phyloP scores from a whole-genome alignment of 2,113 vertebrate genomes.

The Antechinus flavipes region DNA sequence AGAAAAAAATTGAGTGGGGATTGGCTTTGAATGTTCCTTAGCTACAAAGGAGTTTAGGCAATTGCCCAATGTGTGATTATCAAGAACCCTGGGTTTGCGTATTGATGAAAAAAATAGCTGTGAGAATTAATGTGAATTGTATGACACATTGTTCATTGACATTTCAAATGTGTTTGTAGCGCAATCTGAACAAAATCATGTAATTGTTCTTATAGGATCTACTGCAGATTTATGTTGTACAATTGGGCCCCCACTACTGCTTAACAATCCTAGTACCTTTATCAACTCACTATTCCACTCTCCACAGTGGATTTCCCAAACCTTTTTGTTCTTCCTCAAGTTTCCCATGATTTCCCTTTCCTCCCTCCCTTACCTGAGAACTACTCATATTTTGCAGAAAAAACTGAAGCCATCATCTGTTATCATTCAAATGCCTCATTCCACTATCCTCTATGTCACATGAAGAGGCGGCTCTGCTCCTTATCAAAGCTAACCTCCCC shows the following conservation, averaged over 20 bases:
- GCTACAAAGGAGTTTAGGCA: background rate
- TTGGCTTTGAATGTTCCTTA: background rate
- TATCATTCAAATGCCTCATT: background rate
- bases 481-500: background rate
- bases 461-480: background rate
- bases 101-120: background rate
- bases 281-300: background rate
- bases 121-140: background rate
- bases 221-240: background rate
- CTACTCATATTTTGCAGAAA: background rate
- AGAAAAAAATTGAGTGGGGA: background rate
- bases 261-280: background rate
- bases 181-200: background rate
- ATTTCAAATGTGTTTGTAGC: background rate
- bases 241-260: background rate
- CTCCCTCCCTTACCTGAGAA: background rate
- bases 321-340: background rate
- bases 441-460: background rate
- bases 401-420: background rate
- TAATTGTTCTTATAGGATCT: background rate
- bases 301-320: background rate
- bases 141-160: background rate
- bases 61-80: background rate
- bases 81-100: background rate
- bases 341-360: background rate